Conservation (phyloP, 1,140 invertebrate genomes). For the Platyscapa corneri region DNA sequence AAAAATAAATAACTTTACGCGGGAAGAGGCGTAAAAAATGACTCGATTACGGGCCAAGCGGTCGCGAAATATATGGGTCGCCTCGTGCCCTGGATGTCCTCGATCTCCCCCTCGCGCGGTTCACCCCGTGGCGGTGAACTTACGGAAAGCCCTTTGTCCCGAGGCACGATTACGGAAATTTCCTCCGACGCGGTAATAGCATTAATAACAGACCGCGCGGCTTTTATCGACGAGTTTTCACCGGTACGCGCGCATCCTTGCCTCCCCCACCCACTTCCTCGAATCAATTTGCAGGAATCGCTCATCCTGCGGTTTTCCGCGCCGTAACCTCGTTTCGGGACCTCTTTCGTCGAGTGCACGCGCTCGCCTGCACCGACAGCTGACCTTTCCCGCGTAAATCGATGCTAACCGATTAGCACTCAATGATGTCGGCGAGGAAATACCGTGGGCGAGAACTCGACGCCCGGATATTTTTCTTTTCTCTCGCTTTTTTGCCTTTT, state of each 20-base stretch:
- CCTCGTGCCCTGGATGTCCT: not conserved
- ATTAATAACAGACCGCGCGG: not conserved
- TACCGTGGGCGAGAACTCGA: not conserved
- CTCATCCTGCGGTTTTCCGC: slow-evolving; percentile 41
- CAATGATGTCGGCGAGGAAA: slow-evolving; percentile 2
- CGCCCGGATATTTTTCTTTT: slow-evolving; percentile 3
- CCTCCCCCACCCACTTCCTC: slow-evolving; percentile 9
- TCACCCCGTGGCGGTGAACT: not conserved
- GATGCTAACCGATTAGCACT: slow-evolving; percentile 39
- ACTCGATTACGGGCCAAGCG: not conserved
- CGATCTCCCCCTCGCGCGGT: not conserved
- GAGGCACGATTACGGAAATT: slow-evolving; percentile 9
- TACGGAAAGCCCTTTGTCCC: not conserved
- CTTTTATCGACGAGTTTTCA: slow-evolving; percentile 1
- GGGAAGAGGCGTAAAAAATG: not conserved
- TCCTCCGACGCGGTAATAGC: not conserved
- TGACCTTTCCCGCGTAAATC: slow-evolving; percentile 41
- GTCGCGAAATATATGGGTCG: no score
- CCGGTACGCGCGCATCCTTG: no score
- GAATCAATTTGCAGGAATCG: slow-evolving; percentile 44
- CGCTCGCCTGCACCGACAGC: no score
- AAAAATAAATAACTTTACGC: not conserved
- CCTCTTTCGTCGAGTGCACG: slow-evolving; percentile 41
- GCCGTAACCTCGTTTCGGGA: slow-evolving; percentile 33
- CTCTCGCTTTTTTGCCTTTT: not conserved